Conservation (phyloP, 64 coral and sea anemone species). For the Hydrozoanthus tunicans region DNA sequence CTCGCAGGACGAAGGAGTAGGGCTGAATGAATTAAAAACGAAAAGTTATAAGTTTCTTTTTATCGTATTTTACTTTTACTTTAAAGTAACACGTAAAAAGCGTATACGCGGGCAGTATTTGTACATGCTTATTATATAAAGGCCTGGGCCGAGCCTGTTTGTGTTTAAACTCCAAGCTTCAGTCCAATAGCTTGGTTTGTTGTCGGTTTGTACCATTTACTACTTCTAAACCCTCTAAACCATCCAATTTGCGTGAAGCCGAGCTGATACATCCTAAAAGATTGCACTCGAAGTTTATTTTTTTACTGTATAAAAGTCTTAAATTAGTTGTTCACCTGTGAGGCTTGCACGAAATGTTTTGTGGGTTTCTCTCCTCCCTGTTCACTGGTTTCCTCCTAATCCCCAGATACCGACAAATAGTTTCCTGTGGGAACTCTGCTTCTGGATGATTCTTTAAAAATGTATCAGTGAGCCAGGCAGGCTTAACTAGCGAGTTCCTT, state of each 20-base stretch:
- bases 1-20: background rate
- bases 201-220: too few relatives aligned
- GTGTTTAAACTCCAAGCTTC: too few relatives aligned
- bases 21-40: background rate
- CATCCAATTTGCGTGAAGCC: too few relatives aligned
- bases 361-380: conserved; percentile 16
- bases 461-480: conserved; percentile 30
- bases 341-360: conserved; percentile 16
- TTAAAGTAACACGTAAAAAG: too few relatives aligned
- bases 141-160: too few relatives aligned
- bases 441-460: conserved; percentile 22
- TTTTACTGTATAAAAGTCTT: background rate
- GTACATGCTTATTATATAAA: too few relatives aligned
- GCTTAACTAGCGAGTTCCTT: background rate
- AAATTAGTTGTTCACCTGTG: conserved; percentile 4
- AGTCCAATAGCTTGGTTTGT: too few relatives aligned
- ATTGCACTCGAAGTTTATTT: background rate
- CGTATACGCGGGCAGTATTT: too few relatives aligned
- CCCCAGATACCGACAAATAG: conserved; percentile 21
- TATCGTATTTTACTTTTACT: background rate
- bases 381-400: conserved; percentile 12
- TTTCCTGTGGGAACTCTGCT: conserved; percentile 18
- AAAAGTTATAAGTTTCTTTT: too few relatives aligned
- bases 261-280: too few relatives aligned
- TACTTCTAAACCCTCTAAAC: too few relatives aligned